phyloP scores from a whole-genome alignment of 2,888 invertebrate genomes.

The Drosophila sordidula region DNA sequence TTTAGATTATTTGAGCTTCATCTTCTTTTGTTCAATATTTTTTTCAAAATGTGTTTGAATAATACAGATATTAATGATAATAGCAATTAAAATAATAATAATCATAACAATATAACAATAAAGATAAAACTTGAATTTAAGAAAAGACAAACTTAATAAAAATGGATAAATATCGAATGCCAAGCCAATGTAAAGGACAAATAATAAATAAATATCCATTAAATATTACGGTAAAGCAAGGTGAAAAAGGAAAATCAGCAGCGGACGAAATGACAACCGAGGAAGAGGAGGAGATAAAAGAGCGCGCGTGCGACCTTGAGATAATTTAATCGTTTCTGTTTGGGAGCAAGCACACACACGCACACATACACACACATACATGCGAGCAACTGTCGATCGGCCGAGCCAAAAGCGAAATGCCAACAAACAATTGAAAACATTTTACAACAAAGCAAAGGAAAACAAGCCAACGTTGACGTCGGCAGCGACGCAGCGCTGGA shows the following conservation, averaged over 20 bases:
- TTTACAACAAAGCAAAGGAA: slow-evolving; percentile 48
- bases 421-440: slow-evolving; percentile 64
- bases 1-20: too few species aligned
- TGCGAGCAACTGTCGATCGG: slow-evolving; percentile 46
- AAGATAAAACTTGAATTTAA: too few species aligned
- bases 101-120: too few species aligned
- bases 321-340: slow-evolving; percentile 76
- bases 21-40: too few species aligned
- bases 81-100: too few species aligned
- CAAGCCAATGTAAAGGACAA: too few species aligned
- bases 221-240: too few species aligned
- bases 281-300: slow-evolving; percentile 48
- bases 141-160: too few species aligned
- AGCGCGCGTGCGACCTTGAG: slow-evolving; percentile 78
- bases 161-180: too few species aligned
- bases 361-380: slow-evolving; percentile 13
- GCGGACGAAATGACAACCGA: slow-evolving; percentile 39
- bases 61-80: too few species aligned
- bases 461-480: slow-evolving; percentile 1
- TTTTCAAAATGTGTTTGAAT: too few species aligned
- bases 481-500: background rate
- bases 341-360: slow-evolving; percentile 58
- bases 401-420: slow-evolving; percentile 51
- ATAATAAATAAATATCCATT: background rate
- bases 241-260: slow-evolving; percentile 25